Percentiles rank a stretch among this genome's conserved stretches.
phyloP scores from a whole-genome alignment of 2,888 invertebrate species.

The Ectemnius lituratus region DNA sequence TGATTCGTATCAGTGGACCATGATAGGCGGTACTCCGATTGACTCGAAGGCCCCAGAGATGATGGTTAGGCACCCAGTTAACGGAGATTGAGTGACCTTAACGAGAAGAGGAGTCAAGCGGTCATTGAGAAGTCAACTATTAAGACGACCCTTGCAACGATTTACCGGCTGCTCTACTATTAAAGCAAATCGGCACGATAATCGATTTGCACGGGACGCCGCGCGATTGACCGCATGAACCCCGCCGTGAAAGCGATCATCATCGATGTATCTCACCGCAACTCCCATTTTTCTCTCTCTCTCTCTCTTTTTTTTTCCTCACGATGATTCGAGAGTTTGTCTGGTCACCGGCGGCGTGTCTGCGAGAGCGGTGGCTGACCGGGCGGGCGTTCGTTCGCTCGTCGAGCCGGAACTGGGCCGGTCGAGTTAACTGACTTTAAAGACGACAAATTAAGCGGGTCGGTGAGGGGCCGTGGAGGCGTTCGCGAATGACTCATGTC shows the following conservation, averaged over 20 bases:
- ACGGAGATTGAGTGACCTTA: background rate
- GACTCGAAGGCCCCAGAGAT: background rate
- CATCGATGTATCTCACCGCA: background rate
- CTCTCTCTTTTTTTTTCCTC: background rate
- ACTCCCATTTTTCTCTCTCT: too few relatives aligned
- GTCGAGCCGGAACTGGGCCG: conserved; percentile 39
- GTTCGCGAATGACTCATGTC: conserved; percentile 19
- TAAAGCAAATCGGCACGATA: background rate
- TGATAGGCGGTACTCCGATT: background rate
- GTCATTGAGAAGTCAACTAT: conserved; percentile 27
- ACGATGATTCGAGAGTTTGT: background rate
- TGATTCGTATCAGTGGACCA: background rate
- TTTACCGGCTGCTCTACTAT: background rate
- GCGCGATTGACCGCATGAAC: conserved; percentile 2
- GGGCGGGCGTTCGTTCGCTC: background rate
- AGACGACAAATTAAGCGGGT: conserved; percentile 29
- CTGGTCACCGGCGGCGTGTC: background rate
- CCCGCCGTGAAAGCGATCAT: conserved; percentile 21
- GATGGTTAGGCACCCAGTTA: too few relatives aligned
- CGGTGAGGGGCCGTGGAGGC: conserved; percentile 49
- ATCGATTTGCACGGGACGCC: background rate
- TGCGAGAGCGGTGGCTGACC: background rate
- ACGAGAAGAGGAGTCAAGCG: conserved; percentile 17
- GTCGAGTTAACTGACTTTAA: conserved; percentile 37
- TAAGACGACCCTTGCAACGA: background rate